These are phyloP conservation scores for Globodera ellingtonae DNA, from an alignment of 1,140 invertebrate genomes.

Conservation along the genomic window DNA sequence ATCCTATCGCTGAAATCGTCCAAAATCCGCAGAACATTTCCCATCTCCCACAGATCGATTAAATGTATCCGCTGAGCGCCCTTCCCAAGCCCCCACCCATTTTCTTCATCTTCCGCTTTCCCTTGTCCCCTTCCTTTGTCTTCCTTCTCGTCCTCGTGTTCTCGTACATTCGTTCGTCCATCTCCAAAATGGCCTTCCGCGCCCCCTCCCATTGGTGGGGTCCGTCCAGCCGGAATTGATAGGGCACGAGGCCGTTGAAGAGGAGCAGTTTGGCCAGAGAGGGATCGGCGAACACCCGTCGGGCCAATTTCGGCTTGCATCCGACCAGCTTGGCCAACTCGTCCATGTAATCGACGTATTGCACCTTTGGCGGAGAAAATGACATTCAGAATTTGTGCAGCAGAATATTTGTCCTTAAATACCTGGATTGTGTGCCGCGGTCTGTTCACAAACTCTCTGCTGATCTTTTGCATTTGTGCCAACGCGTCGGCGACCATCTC, in stretches of 20 bases:
- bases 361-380: conserved; percentile 28
- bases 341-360: conserved; percentile 53
- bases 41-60: neutral
- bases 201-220: conserved; percentile 41
- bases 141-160: conserved; percentile 10
- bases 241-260: conserved; percentile 47
- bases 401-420: neutral
- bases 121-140: neutral
- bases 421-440: conserved; percentile 49
- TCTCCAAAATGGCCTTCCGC: conserved; percentile 31
- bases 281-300: conserved; percentile 37
- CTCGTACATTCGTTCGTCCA: conserved; percentile 21
- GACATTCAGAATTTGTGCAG: neutral
- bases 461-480: conserved; percentile 12
- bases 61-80: neutral
- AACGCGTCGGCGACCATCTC: conserved; percentile 34
- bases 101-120: neutral
- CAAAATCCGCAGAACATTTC: neutral
- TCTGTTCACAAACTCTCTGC: conserved; percentile 41
- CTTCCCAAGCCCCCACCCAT: neutral
- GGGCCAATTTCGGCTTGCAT: conserved; percentile 32
- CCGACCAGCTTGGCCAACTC: conserved; percentile 46
- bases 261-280: conserved; percentile 41
- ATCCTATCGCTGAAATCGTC: neutral
- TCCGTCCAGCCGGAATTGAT: conserved; percentile 25